Evolutionary conservation across 2,888 invertebrate genomes (phyloP).

Genomic region (Eupithecia inturbata): DNA sequence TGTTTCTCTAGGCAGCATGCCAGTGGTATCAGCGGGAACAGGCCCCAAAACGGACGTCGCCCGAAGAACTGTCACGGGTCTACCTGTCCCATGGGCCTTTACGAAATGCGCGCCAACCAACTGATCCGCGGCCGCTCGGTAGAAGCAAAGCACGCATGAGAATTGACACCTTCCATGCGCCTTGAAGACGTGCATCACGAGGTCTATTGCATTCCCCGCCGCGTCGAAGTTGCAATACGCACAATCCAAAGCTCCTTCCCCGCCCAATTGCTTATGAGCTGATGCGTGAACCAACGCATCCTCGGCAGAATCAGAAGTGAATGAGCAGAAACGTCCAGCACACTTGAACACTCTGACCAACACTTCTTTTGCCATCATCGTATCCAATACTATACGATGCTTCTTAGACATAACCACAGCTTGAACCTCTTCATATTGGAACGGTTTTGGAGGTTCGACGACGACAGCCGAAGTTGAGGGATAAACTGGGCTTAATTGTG

Average conservation of each 20-base stretch:
- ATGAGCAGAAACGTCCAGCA: slow-evolving; percentile 74
- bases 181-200: slow-evolving; percentile 85
- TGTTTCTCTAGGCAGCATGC: slow-evolving; percentile 60
- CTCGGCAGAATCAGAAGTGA: slow-evolving; percentile 66
- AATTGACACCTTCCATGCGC: slow-evolving; percentile 85
- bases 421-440: slow-evolving; percentile 69
- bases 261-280: slow-evolving; percentile 65
- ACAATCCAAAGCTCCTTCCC: slow-evolving; percentile 80
- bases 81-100: slow-evolving; percentile 58
- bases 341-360: slow-evolving; percentile 76
- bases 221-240: slow-evolving; percentile 83
- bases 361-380: slow-evolving; percentile 77
- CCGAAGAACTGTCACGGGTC: slow-evolving; percentile 50
- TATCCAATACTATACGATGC: slow-evolving; percentile 71
- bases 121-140: slow-evolving; percentile 84
- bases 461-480: slow-evolving; percentile 41
- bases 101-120: slow-evolving; percentile 85
- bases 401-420: slow-evolving; percentile 67
- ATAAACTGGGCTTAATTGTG: slow-evolving; percentile 49
- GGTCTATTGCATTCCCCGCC: slow-evolving; percentile 61
- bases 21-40: slow-evolving; percentile 41
- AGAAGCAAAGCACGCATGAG: slow-evolving; percentile 88
- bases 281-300: slow-evolving; percentile 70
- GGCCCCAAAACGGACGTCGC: slow-evolving; percentile 48
- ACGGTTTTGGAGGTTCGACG: slow-evolving; percentile 42